Percentiles rank a stretch among this genome's conserved stretches.
Evolutionary conservation across 2,888 invertebrate species (phyloP).

Genomic region (Rotaria magnacalcarata): DNA sequence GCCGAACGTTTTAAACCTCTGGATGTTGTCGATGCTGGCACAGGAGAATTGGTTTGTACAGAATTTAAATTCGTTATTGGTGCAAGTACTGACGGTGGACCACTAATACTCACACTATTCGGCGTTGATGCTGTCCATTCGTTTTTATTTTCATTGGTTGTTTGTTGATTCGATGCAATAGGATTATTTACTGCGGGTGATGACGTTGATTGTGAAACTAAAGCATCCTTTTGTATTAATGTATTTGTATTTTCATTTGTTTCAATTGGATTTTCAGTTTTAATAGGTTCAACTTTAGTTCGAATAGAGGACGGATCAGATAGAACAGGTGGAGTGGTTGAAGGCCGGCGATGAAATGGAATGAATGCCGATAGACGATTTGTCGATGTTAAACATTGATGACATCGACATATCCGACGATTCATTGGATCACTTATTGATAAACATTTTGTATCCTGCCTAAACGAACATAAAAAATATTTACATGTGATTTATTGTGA

Average conservation of each 20-base stretch:
- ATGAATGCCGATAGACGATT: not conserved
- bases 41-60: not conserved
- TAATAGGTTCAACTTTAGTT: not conserved
- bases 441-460: conserved; percentile 10
- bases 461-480: not conserved
- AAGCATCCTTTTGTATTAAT: not conserved
- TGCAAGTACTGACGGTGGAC: conserved; percentile 18
- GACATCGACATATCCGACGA: conserved; percentile 14
- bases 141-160: not conserved
- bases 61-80: not conserved
- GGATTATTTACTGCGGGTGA: not conserved
- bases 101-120: not conserved
- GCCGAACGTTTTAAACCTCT: conserved; percentile 28
- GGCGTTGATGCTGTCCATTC: not conserved
- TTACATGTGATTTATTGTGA: not conserved
- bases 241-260: not conserved
- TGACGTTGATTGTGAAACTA: not conserved
- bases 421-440: conserved; percentile 6
- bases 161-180: not conserved
- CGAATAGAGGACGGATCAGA: conserved; percentile 17
- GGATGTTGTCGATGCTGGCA: not conserved
- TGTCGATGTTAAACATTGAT: not conserved
- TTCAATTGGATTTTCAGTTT: not conserved
- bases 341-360: conserved; percentile 20
- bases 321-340: not conserved